Evolutionary conservation across 2,888 invertebrate genomes (phyloP), one percentile per base, ranked within the genome.

Genomic region (Hydropsyche betteni): DNA sequence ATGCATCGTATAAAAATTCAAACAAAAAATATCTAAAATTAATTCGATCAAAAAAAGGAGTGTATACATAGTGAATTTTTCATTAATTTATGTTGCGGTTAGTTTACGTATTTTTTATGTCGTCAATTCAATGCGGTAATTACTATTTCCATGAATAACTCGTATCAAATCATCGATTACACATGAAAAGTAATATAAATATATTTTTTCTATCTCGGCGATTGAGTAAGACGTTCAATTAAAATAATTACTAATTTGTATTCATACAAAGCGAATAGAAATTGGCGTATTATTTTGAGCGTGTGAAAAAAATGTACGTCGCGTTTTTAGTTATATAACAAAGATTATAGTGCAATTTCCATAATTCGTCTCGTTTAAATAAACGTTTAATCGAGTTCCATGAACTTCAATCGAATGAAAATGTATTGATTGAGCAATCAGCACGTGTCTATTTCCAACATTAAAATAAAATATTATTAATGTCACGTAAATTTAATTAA

Each of bases 231-330:
- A 44, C 8, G 8, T 36, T 34, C 36, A 36, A 64, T 64, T 36
- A 64, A 64, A 12, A 64, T 64, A 64, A 64, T 64, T 64, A 36
- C 64, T 34, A 34, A 36, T 64, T 64, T 64, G 64, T 36, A 64
- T 64, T 64, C 58, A 58, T 24, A 24, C 58, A 58, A 58, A 58
- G 24, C n/a, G 64, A 64, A 64, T 64, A 64, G 64, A 36, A 64
- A 64, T 64, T 36, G 64, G 34, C 58, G 58, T 58, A 64, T 64
- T 64, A 64, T 64, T 34, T 64, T 34, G 36, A 64, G 24, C 64
- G 64, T 64, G 64, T 36, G 64, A 64, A 64, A 64, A 10, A 24
- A 24, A 24, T 24, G 24, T 24, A 24, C 24, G 24, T 4, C 36
- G 64, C 36, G 34, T 34, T 64, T 36, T 34, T 36, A 36, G 12